A percentile compares a stretch with the other conserved stretches of the same genome.
phyloP scores from a whole-genome alignment of 35 echinoderm and acorn worm genomes.

The Anneissia japonica region DNA sequence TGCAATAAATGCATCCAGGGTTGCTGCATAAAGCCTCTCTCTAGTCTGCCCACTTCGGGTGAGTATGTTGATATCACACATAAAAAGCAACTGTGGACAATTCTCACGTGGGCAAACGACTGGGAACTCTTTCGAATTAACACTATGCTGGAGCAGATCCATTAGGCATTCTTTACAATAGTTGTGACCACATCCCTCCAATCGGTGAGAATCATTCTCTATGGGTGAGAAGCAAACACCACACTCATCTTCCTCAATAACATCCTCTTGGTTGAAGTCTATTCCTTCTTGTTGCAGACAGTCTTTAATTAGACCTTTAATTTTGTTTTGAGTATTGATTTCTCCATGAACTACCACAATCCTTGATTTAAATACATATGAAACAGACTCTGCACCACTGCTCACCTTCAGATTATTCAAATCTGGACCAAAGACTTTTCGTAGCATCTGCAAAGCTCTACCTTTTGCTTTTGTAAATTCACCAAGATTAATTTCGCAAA shows the following conservation, averaged over 20 bases:
- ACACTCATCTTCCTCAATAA: slow-evolving; percentile 6
- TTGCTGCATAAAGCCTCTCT: background rate
- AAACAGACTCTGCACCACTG: background rate
- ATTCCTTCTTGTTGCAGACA: slow-evolving; percentile 10
- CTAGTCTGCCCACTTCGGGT: background rate
- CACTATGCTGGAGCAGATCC: background rate
- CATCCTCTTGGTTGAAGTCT: background rate
- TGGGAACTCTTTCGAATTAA: slow-evolving; percentile 3
- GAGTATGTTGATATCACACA: slow-evolving; percentile 35
- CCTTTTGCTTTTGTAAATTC: slow-evolving; percentile 18
- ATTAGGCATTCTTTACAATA: slow-evolving; percentile 22
- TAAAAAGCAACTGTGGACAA: background rate
- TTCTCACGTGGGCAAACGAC: background rate
- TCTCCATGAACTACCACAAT: slow-evolving; percentile 14
- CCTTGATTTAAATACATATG: background rate
- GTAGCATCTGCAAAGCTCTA: slow-evolving; percentile 6
- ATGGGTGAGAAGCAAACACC: slow-evolving; percentile 12
- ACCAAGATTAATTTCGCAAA: background rate
- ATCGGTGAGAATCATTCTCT: slow-evolving; percentile 18
- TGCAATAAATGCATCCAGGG: slow-evolving; percentile 14
- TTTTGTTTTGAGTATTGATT: background rate
- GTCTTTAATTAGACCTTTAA: background rate
- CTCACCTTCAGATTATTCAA: background rate
- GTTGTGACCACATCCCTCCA: slow-evolving; percentile 21
- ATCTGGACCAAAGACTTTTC: slow-evolving; percentile 18